phyloP scores from a whole-genome alignment of 2,797 vertebrate species.

The Clarias laeviceps region DNA sequence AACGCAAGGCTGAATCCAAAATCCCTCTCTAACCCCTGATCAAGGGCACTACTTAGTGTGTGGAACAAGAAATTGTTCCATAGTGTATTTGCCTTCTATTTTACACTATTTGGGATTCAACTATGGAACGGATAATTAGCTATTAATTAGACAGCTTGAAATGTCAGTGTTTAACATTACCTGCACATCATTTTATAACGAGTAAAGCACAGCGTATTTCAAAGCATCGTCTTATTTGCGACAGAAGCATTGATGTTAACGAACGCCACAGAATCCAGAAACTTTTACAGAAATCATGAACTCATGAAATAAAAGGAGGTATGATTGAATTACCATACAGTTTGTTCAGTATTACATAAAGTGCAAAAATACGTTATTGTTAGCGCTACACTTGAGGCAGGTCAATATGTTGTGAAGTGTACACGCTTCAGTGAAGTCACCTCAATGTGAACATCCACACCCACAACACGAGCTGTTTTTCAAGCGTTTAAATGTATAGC shows the following conservation, averaged over 20 bases:
- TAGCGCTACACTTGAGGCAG: neutral
- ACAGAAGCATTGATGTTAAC: neutral
- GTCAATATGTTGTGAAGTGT: neutral
- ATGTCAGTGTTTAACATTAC: too few species aligned
- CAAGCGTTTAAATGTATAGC: conserved; percentile 51
- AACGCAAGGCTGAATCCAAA: too few species aligned
- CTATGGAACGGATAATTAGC: too few species aligned
- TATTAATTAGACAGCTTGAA: too few species aligned
- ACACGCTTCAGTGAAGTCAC: neutral
- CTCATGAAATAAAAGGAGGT: neutral
- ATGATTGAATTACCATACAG: neutral
- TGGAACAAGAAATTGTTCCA: too few species aligned
- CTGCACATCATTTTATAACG: too few species aligned
- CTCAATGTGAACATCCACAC: neutral
- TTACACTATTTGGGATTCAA: too few species aligned
- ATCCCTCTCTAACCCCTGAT: too few species aligned
- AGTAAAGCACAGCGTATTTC: too few species aligned
- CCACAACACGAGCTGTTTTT: neutral
- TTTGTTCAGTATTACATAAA: neutral
- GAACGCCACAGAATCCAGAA: too few species aligned
- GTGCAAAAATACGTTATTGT: neutral
- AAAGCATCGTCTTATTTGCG: neutral
- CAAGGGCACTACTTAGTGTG: too few species aligned
- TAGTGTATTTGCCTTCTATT: too few species aligned
- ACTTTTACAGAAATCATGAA: neutral